phyloP scores from a whole-genome alignment of 2,888 invertebrate genomes.

The Dendrolimus houi region DNA sequence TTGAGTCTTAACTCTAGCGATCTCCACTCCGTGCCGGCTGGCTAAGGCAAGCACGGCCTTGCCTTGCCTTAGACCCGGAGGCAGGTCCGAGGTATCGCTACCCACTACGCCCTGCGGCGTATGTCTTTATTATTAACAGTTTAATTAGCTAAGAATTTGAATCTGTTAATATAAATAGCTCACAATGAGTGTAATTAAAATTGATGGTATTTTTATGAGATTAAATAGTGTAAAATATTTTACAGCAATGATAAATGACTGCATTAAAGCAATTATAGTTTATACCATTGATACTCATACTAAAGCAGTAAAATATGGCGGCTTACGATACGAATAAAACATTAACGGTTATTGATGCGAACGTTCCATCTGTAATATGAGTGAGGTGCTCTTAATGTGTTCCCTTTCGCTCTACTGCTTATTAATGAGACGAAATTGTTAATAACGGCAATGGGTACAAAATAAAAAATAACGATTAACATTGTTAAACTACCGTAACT shows the following conservation, averaged over 20 bases:
- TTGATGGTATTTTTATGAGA: neutral
- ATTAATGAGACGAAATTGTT: slow-evolving; percentile 67
- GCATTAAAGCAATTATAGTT: slow-evolving; percentile 1
- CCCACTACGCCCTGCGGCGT: no score
- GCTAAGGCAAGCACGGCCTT: no score
- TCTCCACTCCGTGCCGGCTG: no score
- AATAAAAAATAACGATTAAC: slow-evolving; percentile 68
- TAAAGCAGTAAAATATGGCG: slow-evolving; percentile 23
- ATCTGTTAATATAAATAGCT: neutral
- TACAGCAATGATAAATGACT: neutral
- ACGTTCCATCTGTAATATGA: slow-evolving; percentile 40
- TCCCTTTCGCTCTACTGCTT: slow-evolving; percentile 58
- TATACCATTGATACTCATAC: slow-evolving; percentile 9
- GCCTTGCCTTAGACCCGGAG: no score
- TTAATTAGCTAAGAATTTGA: no score
- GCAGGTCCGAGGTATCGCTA: no score
- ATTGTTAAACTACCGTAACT: slow-evolving; percentile 70
- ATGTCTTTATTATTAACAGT: no score
- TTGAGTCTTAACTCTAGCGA: no score
- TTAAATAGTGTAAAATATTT: neutral
- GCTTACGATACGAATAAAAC: slow-evolving; percentile 45
- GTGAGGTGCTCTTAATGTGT: slow-evolving; percentile 43
- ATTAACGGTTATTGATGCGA: slow-evolving; percentile 52
- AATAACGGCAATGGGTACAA: slow-evolving; percentile 50
- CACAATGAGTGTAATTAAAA: neutral